Evolutionary conservation across 1,140 invertebrate genomes (phyloP), one percentile per base, ranked within the genome.

Genomic region (Cheumatopsyche charites): DNA sequence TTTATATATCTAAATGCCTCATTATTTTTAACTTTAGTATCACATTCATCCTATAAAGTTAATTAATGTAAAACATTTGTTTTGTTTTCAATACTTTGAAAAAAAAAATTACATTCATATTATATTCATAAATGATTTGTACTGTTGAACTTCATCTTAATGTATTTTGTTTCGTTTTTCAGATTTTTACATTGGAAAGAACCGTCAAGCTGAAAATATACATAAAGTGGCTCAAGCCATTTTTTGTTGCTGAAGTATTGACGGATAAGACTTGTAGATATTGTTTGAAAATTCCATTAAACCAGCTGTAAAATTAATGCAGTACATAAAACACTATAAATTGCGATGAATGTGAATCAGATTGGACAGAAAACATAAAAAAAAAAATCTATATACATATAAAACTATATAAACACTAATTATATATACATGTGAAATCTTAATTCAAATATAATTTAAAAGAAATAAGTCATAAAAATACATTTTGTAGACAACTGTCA

Each of bases 211-310:
- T 36, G 65, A 67, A 55, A n/a, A 47, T 69, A 36, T 15, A 19
- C 45, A 45, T 6, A 26, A 36, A 52, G 29, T 52, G 26, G 13
- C 23, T 4, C 4, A 63, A 67, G 47, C 43, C 67, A 55, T 67
- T 71, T 41, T 36, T 49, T 15, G 62, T 63, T 45, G 69, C 61
- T 42, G 29, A 71, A 26, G 70, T 49, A 69, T 47, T 70, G 21
- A 58, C 58, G 67, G 70, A 75, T 21, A 70, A 68, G 62, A 67
- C 43, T 73, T 75, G 74, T 75, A 75, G 74, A 75, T 75, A 75
- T 66, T 67, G 43, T 73, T 75, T 73, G 58, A 72, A 71, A 72
- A 75, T 72, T 72, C 65, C 52, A 63, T 63, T 70, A 68, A 68
- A 68, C 26, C 55, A 71, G 25, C 61, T 70, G 42, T 61, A 70